Conservation (phyloP, 2,797 vertebrate species). For the Kryptolebias ocellatus region DNA sequence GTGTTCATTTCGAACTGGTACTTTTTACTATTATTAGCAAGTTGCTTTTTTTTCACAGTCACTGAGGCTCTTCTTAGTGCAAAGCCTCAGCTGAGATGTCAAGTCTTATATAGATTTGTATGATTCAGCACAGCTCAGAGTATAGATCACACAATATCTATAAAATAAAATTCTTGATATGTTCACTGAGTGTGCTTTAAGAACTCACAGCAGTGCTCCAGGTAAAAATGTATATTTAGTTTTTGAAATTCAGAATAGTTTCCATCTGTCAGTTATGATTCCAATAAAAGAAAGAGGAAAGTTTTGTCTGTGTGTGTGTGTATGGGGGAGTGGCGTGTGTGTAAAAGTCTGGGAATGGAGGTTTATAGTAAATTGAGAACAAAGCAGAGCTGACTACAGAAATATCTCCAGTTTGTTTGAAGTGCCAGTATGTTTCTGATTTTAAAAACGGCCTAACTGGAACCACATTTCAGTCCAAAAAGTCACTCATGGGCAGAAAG, state of each 20-base stretch:
- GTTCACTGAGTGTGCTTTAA: constrained; percentile 18
- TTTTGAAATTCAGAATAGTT: constrained; percentile 30
- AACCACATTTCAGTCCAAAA: constrained; percentile 82
- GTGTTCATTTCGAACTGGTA: too few species aligned
- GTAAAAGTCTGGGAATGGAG: constrained; percentile 57
- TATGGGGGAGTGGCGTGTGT: background rate
- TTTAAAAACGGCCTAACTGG: constrained; percentile 79
- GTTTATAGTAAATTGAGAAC: constrained; percentile 72
- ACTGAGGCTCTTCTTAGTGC: background rate
- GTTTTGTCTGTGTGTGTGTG: background rate
- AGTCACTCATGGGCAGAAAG: constrained; percentile 71
- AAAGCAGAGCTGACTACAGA: constrained; percentile 67
- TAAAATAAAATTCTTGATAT: constrained; percentile 4
- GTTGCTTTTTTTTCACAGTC: too few species aligned
- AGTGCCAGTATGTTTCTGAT: constrained; percentile 80
- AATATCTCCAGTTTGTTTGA: constrained; percentile 80
- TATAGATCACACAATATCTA: constrained; percentile 16
- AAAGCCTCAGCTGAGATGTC: background rate
- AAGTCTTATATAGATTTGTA: constrained; percentile 20
- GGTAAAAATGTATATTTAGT: constrained; percentile 13
- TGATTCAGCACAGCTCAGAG: constrained; percentile 1
- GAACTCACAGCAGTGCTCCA: constrained; percentile 8
- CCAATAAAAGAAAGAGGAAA: constrained; percentile 15
- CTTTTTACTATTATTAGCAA: too few species aligned
- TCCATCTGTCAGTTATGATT: constrained; percentile 46